Base-by-base conservation (phyloP, 2,888 invertebrate genomes). In the Pollenia griseotomentosa region DNA sequence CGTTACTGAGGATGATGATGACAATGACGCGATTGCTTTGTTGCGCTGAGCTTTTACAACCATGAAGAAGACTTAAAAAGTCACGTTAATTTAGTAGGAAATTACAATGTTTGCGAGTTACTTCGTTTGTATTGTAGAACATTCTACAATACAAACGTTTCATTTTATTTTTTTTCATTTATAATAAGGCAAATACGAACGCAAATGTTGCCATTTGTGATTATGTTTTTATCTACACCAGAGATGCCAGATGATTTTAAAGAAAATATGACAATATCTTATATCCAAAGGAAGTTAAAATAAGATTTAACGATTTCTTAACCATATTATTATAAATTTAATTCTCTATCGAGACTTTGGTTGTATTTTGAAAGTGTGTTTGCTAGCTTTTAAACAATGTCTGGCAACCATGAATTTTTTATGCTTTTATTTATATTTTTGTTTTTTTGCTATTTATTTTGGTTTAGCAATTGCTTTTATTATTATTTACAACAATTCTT, bases 41-140 rank as follows among this genome's bases (percentile, higher is more conserved):
- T 59, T 83, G 10, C 75, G 44, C 59, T 75, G 44, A 61, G 33
- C 33, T 61, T 51, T 75, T 79, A 59, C 51, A 33, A 70, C 55
- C 68, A 82, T 68, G 68, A 78, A 87, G 84, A 87, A 87, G 84
- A 87, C 81, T 82, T 87, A 82, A 84, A 84, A 87, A 87, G 81
- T 87, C 87, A 87, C 81, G 87, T 84, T 78, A 78, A 74, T 82
- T 81, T 84, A 82, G 81, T 87, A 82, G 87, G 68, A 87, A 84
- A 87, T 84, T 74, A 57, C 78, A 87, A 84, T 86, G 77, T 71
- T 83, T 59, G 65, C 71, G 73, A 79, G 46, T 53, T 51, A 59
- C 78, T 86, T 80, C 74, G 59, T 80, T 80, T n/a, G 42, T 77
- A 48, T 66, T 42, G 11, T 85, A 40, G 55, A 71, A 53, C 46